A percentile compares a stretch with the other conserved stretches of the same genome.
Evolutionary conservation across 2,888 invertebrate genomes (phyloP).

Genomic region (Branchipolynoe longqiensis): DNA sequence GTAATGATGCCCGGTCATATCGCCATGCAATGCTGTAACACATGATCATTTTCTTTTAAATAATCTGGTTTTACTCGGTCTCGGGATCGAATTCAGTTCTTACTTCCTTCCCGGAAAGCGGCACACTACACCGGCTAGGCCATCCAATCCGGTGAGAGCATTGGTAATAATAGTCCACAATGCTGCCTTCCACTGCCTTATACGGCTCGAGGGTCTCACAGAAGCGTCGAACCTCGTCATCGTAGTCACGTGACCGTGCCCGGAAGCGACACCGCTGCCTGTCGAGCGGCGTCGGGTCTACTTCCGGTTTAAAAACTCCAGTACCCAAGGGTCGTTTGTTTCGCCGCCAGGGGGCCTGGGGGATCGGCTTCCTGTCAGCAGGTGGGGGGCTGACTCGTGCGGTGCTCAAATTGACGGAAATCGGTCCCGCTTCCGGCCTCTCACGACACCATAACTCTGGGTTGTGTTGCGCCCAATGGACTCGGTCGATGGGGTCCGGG

Average conservation of each 20-base stretch:
- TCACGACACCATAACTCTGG: background rate
- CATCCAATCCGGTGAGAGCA: too few species aligned
- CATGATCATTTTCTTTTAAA: too few species aligned
- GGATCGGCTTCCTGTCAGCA: background rate
- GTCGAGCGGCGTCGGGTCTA: constrained; percentile 12
- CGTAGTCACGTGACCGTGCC: too few species aligned
- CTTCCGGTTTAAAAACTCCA: constrained; percentile 34
- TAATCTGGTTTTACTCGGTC: too few species aligned
- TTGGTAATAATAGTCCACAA: constrained; percentile 30
- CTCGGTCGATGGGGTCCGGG: constrained; percentile 4
- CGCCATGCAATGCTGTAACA: too few species aligned
- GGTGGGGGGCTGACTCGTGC: background rate
- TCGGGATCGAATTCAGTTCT: too few species aligned
- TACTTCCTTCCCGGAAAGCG: too few species aligned
- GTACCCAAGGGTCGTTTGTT: constrained; percentile 20
- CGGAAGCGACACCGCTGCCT: constrained; percentile 20
- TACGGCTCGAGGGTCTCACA: constrained; percentile 25
- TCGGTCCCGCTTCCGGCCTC: constrained; percentile 4
- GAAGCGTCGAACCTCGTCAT: background rate
- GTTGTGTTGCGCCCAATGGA: background rate
- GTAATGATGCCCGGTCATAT: too few species aligned
- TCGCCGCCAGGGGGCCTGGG: constrained; percentile 13
- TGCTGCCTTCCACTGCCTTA: background rate
- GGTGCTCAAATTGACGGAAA: constrained; percentile 24
- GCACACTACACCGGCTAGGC: too few species aligned